Evolutionary conservation across 2,888 invertebrate species (phyloP).

Genomic region (Trimorus sp.): DNA sequence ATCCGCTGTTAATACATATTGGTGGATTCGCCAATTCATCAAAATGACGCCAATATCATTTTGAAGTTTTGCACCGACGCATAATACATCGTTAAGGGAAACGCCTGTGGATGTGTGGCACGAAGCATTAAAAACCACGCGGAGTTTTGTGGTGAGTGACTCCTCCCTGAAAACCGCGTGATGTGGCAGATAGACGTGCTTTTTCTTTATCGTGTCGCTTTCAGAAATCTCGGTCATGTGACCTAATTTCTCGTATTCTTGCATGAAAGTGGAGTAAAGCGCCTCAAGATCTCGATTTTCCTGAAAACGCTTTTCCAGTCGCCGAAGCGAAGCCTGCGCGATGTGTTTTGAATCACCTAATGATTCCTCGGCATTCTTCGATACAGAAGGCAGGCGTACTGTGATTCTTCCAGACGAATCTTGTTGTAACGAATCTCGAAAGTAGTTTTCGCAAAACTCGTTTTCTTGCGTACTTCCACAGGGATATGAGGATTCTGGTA

Average conservation of each 20-base stretch:
- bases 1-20: background rate
- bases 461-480: no score
- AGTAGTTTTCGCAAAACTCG: no score
- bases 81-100: background rate
- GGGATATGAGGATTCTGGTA: no score
- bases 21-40: background rate
- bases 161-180: background rate
- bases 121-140: conserved; percentile 5
- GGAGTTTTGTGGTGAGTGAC: background rate
- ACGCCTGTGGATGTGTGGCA: background rate
- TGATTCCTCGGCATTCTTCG: background rate
- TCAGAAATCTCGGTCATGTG: conserved; percentile 1
- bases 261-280: no score
- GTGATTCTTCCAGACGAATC: background rate
- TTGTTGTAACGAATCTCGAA: no score
- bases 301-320: background rate
- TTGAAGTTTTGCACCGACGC: conserved; percentile 1
- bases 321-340: background rate
- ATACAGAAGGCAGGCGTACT: background rate
- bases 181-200: background rate
- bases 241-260: no score
- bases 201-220: background rate
- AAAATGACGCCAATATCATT: background rate
- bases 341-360: background rate
- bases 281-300: no score